Evolutionary conservation across 2,797 vertebrate genomes (phyloP).

Genomic region (Typhlichthys subterraneus): DNA sequence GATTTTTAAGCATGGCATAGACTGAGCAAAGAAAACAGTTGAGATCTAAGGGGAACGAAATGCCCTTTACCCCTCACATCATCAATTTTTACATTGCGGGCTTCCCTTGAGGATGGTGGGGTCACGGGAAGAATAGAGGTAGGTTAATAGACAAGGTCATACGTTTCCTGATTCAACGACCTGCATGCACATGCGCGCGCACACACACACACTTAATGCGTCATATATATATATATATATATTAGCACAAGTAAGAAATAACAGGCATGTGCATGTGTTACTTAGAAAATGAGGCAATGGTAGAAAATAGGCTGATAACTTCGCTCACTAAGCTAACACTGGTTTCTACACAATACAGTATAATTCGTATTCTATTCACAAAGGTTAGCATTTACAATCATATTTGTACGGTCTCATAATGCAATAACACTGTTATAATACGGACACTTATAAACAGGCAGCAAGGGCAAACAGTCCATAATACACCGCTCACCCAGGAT

Average conservation of each 20-base stretch:
- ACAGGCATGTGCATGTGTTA: no score
- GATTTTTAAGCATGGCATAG: conserved; percentile 50
- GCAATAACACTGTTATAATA: background rate
- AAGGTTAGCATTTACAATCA: background rate
- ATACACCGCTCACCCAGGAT: conserved; percentile 23
- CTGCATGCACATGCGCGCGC: background rate
- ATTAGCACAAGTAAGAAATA: background rate
- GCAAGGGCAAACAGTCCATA: conserved; percentile 29
- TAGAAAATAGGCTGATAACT: no score
- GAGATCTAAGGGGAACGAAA: conserved; percentile 72
- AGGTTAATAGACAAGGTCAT: conserved; percentile 36
- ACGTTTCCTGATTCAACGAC: conserved; percentile 35
- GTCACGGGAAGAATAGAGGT: conserved; percentile 41
- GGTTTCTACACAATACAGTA: no score
- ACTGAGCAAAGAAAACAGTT: conserved; percentile 59
- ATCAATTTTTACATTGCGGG: conserved; percentile 63
- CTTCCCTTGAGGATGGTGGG: conserved; percentile 58
- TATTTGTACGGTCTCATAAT: background rate
- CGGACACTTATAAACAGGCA: background rate
- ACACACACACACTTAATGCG: conserved; percentile 10
- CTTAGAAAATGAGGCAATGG: no score
- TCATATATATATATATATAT: no score
- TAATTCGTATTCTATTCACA: background rate
- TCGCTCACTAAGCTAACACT: no score
- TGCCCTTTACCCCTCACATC: conserved; percentile 71